Percentiles rank a stretch among this genome's conserved stretches.
Conservation (phyloP, 2,113 vertebrate genomes). For the Myiagra hebetior region DNA sequence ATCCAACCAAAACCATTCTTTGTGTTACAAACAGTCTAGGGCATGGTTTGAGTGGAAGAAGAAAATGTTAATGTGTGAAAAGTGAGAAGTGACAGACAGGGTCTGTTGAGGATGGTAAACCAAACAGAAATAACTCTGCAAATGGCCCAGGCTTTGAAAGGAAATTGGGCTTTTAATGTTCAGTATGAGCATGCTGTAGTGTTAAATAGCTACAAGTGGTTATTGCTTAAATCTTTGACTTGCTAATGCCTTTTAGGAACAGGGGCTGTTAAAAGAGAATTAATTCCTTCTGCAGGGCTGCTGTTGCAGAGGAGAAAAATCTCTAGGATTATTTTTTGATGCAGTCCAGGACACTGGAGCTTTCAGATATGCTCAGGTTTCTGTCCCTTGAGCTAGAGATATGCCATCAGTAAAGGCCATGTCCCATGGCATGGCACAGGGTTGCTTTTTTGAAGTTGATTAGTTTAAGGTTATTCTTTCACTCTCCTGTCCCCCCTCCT, state of each 20-base stretch:
- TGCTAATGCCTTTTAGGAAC: not conserved
- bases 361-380: conserved; percentile 22
- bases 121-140: not conserved
- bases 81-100: not conserved
- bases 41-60: not conserved
- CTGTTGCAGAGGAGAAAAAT: not conserved
- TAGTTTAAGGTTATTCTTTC: not conserved
- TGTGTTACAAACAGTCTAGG: not conserved
- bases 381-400: not conserved
- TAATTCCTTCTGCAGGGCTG: not conserved
- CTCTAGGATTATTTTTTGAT: not conserved
- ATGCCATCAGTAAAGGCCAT: not conserved
- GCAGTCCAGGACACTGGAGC: conserved; percentile 1
- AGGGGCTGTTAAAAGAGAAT: not conserved
- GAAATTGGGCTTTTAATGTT: not conserved
- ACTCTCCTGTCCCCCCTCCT: not conserved
- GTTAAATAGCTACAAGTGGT: not conserved
- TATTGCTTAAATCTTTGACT: not conserved
- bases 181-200: not conserved
- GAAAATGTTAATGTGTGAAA: not conserved
- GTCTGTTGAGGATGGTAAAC: not conserved
- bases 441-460: conserved; percentile 3
- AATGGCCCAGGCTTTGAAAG: not conserved
- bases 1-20: not conserved
- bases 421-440: not conserved